Evolutionary conservation across 2,113 vertebrate genomes (phyloP).

Genomic region (Nesogale talazaci): DNA sequence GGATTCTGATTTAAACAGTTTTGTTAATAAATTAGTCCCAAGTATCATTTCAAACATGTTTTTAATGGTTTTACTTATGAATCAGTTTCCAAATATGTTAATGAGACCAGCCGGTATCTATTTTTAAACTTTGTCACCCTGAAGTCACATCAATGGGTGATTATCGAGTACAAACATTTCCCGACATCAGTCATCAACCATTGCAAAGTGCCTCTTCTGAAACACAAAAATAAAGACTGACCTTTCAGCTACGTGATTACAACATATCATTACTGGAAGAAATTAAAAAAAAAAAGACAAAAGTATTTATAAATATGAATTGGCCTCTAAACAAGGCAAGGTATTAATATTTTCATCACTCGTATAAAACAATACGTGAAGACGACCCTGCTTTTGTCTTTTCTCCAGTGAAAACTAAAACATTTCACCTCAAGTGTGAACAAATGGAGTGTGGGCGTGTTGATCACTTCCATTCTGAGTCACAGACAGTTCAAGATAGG

Average conservation of each 20-base stretch:
- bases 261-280: conserved; percentile 55
- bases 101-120: conserved; percentile 20
- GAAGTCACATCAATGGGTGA: conserved; percentile 54
- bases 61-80: conserved; percentile 73
- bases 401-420: conserved; percentile 68
- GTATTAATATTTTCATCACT: conserved; percentile 49
- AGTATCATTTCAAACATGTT: conserved; percentile 68
- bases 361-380: conserved; percentile 62
- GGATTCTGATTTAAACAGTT: conserved; percentile 54
- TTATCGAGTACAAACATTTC: conserved; percentile 62
- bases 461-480: conserved; percentile 59
- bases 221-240: conserved; percentile 51
- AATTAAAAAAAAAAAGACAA: conserved; percentile 54
- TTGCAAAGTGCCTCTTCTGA: conserved; percentile 74
- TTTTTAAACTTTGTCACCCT: conserved; percentile 59
- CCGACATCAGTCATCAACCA: conserved; percentile 32
- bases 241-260: conserved; percentile 68
- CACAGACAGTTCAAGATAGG: conserved; percentile 70
- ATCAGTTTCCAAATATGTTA: conserved; percentile 69
- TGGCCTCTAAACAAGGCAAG: conserved; percentile 68
- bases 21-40: conserved; percentile 67
- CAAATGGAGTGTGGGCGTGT: conserved; percentile 65
- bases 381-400: conserved; percentile 75
- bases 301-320: conserved; percentile 74
- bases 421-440: conserved; percentile 71